A percentile compares a stretch with the other conserved stretches of the same genome.
Evolutionary conservation across 2,888 invertebrate genomes (phyloP).

Genomic region (Acrobasis repandana): DNA sequence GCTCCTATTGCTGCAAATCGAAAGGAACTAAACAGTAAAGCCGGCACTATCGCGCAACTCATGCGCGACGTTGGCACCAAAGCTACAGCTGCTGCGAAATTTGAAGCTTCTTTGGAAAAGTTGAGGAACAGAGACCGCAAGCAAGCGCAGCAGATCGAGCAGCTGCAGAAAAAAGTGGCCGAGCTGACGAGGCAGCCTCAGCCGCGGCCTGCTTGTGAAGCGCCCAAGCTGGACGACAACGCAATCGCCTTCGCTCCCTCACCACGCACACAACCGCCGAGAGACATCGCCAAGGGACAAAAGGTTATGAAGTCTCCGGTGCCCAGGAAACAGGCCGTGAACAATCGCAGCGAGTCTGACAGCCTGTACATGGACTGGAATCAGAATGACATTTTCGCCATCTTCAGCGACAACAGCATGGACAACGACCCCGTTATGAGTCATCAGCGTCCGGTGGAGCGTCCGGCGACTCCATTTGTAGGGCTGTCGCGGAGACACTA

Average conservation of each 20-base stretch:
- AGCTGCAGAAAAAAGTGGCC: conserved; percentile 36
- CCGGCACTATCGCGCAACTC: too few relatives aligned
- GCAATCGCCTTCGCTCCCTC: conserved; percentile 44
- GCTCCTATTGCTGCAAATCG: too few relatives aligned
- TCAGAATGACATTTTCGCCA: too few relatives aligned
- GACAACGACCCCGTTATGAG: conserved; percentile 34
- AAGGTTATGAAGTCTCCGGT: too few relatives aligned
- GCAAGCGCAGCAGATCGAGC: conserved; percentile 35
- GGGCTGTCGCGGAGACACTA: too few relatives aligned
- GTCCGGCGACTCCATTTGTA: too few relatives aligned
- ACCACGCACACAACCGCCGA: conserved; percentile 14
- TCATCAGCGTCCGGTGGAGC: too few relatives aligned
- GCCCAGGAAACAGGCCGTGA: conserved; percentile 29
- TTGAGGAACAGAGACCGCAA: conserved; percentile 43
- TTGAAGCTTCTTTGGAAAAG: too few relatives aligned
- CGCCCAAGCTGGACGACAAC: conserved; percentile 49
- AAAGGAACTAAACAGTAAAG: too few relatives aligned
- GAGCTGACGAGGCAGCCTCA: conserved; percentile 47
- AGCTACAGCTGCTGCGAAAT: too few relatives aligned
- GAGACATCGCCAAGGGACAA: background rate
- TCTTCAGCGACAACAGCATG: conserved; percentile 59
- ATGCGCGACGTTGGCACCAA: too few relatives aligned
- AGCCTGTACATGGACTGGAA: conserved; percentile 37
- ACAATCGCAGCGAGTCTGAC: conserved; percentile 31
- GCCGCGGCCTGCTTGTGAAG: conserved; percentile 26